Base-by-base conservation (phyloP, 2,113 vertebrate species). In the Brachypteracias leptosomus region DNA sequence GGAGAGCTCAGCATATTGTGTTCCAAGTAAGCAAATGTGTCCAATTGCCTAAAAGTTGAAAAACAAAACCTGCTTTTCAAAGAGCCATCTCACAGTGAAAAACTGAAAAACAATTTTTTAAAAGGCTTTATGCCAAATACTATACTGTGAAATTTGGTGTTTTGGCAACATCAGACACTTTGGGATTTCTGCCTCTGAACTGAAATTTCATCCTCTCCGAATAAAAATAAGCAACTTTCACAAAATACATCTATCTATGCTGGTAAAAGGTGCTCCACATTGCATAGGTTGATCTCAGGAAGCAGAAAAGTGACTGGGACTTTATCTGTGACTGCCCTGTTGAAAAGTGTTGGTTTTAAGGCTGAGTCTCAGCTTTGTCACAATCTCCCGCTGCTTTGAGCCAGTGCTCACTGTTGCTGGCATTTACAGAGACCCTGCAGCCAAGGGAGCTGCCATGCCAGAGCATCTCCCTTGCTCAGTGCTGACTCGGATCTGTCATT, bases 31-130 rank as follows among this genome's bases (percentile, higher is more conserved):
- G 55, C 3, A 91, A 91, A 94, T 67, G 47, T 55, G 77, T 63
- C 61, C 51, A 93, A 71, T 46, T 86, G 33, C 59, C 71, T 49
- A 42, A 22, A 89, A 90, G 68, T 22, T 81, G 72, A 83, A 86
- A 95, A 94, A 70, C 31, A 93, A 94, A 81, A 22, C 16, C 59
- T 77, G 33, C 21, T n/a, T 95, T 91, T 93, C 52, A 65, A 93
- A 52, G 24, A 82, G n/a, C 3, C 7, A 0, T 78, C 28, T 95
- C 28, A 28, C 7, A 52, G 17, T 31, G 38, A 62, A 90, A 86
- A 91, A 16, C 26, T 1, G 0, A 2, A 20, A 19, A n/a, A 21
- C n/a, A 21, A 20, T 40, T 35, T 57, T n/a, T 33, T n/a, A n/a
- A 35, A 5, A 36, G 6, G 38, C 28, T 58, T 54, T 52, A 25